Base-by-base conservation (phyloP, 2,113 vertebrate genomes). In the Cebus imitator region DNA sequence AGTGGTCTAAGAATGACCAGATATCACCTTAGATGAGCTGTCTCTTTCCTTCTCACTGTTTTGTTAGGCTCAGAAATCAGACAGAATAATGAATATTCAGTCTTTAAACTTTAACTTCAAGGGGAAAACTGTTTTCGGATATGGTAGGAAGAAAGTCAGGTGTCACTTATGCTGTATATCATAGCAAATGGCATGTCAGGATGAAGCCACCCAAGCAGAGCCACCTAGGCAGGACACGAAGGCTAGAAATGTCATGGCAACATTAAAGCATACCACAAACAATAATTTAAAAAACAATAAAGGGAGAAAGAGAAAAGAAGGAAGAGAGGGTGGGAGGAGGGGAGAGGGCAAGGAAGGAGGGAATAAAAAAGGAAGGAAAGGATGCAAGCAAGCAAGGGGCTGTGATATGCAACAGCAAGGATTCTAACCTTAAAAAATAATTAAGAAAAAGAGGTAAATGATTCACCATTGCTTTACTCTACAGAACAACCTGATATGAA, bases 61-160 rank as follows among this genome's bases (percentile, higher is more conserved):
- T 11, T 81, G 57, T 32, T 58, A 83, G 57, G 70, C 58, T 61
- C 9, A 92, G 75, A 79, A 97, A 96, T 83, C 27, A 50, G 30
- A 43, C 30, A 88, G 61, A 64, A 95, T 43, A 81, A 57, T 94
- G 83, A 89, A 75, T 27, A 79, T 84, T 96, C 64, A 66, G 9
- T 94, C 72, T 94, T 84, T 68, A 95, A 52, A 79, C 57, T 92
- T 91, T 27, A 87, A 45, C 37, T 79, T 80, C 43, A 5, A 84
- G 81, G 75, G 35, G 75, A 97, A 95, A 87, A 86, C 32, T 52
- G 16, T 81, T 81, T 27, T 35, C 45, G 57, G 52, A 78, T 55
- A 8, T 13, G 45, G 32, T 75, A 25, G 79, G 79, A 64, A 90
- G 37, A 88, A 66, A 93, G 48, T 89, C 75, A 12, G 79, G 48